These are phyloP conservation scores for Heteronetta atricapilla DNA, from an alignment of 2,113 vertebrate genomes.

Conservation along the genomic window DNA sequence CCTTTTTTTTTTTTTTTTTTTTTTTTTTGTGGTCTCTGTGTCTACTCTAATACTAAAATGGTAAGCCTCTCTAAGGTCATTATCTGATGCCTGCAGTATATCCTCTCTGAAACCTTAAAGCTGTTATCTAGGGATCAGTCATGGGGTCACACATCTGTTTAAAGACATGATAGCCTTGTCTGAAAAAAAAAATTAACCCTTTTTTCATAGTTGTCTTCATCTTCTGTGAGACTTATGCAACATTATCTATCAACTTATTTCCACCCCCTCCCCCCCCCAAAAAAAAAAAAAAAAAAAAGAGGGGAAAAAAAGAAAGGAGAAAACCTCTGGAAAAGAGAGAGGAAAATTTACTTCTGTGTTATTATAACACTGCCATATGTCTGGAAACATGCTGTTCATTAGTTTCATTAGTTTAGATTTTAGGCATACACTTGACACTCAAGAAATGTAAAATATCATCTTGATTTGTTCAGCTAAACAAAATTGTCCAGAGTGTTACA, in stretches of 20 bases:
- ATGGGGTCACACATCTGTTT: not conserved
- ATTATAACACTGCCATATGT: not conserved
- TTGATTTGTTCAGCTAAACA: not conserved
- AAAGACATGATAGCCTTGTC: not conserved
- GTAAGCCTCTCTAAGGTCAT: slow-evolving; percentile 23
- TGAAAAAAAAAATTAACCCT: not conserved
- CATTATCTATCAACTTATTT: not conserved
- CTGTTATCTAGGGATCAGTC: not conserved
- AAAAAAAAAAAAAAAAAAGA: not conserved
- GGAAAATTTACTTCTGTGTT: not conserved
- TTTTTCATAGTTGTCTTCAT: not conserved
- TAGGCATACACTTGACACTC: too few species aligned
- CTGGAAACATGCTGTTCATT: not conserved
- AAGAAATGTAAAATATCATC: not conserved
- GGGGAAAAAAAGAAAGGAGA: not conserved
- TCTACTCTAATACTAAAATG: not conserved
- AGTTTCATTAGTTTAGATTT: not conserved
- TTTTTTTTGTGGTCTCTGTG: not conserved
- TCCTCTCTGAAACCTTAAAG: not conserved
- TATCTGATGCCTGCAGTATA: slow-evolving; percentile 8
- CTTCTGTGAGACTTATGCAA: not conserved
- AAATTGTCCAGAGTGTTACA: not conserved
- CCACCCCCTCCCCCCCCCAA: too few species aligned
- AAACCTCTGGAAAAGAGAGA: not conserved
- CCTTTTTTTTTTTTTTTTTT: not conserved